Base-by-base conservation (phyloP, 2,888 invertebrate species). In the Nipponacmea schrenckii region DNA sequence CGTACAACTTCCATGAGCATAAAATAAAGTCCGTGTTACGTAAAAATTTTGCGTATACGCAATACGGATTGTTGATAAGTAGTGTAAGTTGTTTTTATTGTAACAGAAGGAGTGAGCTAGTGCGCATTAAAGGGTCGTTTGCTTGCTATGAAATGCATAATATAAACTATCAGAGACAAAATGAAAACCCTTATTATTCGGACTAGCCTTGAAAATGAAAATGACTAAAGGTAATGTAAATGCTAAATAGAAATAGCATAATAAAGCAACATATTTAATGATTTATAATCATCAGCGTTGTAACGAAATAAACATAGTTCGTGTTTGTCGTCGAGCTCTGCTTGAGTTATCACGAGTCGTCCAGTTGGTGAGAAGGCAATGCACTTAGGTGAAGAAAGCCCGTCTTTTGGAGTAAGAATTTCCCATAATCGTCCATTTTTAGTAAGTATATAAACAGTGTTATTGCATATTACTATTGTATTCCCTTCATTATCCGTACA, bases 371-470 rank as follows among this genome's bases (percentile, higher is more conserved):
- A 83, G 73, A 79, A 84, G 27, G 84, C 81, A 45, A 86, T 74
- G 71, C 83, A 84, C 75, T 82, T 84, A 7, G 86, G 86, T 67
- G 82, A 81, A 56, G 80, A 81, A 5, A 86, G 75, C 14, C 85
- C 85, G 64, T 86, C 86, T 56, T 80, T 80, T 17, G 84, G 75
- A 15, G 85, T 81, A 56, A 86, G 68, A 44, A 85, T 81, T 68
- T 87, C 87, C 87, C 87, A 87, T 4, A 87, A 78, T 17, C 87
- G 81, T 12, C 87, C 87, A 66, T 84, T 85, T 74, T 83, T 83
- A 26, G 85, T 84, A 39, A 85, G 72, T 48, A 87, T 83, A 73
- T 84, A 87, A 44, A 85, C 81, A 39, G 83, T 80, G 44, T 77
- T 81, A 76, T 86, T 87, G 75, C 85, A 86, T 75, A 85, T 80